Evolutionary conservation across 92 coral and sea anemone species (phyloP).

Genomic region (Epizoanthus fatuus): DNA sequence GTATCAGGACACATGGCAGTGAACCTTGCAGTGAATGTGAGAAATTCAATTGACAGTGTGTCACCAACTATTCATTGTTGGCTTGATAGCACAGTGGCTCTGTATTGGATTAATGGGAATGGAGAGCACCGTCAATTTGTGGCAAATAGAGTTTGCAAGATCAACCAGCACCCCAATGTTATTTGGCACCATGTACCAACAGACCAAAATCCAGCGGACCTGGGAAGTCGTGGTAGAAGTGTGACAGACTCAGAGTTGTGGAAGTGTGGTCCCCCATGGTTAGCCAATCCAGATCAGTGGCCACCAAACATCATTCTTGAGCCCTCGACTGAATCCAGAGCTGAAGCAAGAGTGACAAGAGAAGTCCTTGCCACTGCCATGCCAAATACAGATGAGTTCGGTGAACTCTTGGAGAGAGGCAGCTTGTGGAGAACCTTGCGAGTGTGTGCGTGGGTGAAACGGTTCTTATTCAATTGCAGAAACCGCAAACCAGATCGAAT

Average conservation of each 20-base stretch:
- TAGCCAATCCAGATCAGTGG: constrained; percentile 54
- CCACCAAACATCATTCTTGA: constrained; percentile 28
- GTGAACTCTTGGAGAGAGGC: constrained; percentile 35
- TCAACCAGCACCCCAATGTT: constrained; percentile 25
- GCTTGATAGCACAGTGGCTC: constrained; percentile 44
- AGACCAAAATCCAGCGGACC: constrained; percentile 57
- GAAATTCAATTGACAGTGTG: constrained; percentile 1
- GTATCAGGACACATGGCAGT: constrained; percentile 14
- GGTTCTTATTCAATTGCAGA: too few species aligned
- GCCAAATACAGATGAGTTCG: constrained; percentile 34
- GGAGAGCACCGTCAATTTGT: constrained; percentile 60
- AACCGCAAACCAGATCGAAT: constrained; percentile 1
- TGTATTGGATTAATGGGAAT: constrained; percentile 37
- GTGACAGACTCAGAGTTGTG: constrained; percentile 44
- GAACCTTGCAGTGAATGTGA: constrained; percentile 15
- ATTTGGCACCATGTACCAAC: constrained; percentile 63
- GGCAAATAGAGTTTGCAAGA: constrained; percentile 39
- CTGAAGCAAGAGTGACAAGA: constrained; percentile 48
- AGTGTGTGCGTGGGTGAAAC: neutral
- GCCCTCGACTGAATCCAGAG: constrained; percentile 25
- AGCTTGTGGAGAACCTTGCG: constrained; percentile 36
- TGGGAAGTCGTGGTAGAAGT: constrained; percentile 54
- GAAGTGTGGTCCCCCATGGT: constrained; percentile 65
- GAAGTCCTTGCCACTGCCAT: constrained; percentile 42
- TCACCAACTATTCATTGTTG: neutral